These are phyloP conservation scores for Dicyrtoma fusca DNA, from an alignment of 2,888 invertebrate species.

Conservation along the genomic window DNA sequence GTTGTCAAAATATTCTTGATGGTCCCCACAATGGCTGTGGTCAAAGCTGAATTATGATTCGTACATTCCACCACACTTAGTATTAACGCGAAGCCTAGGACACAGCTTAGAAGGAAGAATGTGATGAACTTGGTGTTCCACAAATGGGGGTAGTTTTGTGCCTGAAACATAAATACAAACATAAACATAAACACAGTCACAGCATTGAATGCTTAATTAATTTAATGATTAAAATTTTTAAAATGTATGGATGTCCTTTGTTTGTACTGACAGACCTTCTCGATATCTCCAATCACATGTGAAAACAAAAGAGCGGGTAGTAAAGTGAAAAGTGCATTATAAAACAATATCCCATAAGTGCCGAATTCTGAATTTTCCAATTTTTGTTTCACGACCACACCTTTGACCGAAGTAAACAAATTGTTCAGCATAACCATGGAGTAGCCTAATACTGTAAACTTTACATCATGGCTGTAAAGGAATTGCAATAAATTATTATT, in stretches of 20 bases:
- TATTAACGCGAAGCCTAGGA: slow-evolving; percentile 94
- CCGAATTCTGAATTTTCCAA: slow-evolving; percentile 90
- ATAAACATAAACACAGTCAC: too few species aligned
- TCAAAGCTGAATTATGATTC: slow-evolving; percentile 94
- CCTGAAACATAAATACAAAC: too few species aligned
- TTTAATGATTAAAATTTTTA: slow-evolving; percentile 65
- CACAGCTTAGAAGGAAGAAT: slow-evolving; percentile 85
- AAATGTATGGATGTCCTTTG: slow-evolving; percentile 60
- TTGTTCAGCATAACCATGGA: slow-evolving; percentile 89
- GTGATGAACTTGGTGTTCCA: slow-evolving; percentile 72
- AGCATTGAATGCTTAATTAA: too few species aligned
- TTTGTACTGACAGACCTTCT: slow-evolving; percentile 59
- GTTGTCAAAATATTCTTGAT: slow-evolving; percentile 97
- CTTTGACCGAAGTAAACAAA: slow-evolving; percentile 94
- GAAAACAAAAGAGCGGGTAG: slow-evolving; percentile 74
- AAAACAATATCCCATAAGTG: slow-evolving; percentile 89
- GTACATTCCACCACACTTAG: slow-evolving; percentile 96
- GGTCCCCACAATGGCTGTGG: slow-evolving; percentile 97
- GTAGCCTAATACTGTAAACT: slow-evolving; percentile 90
- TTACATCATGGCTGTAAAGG: slow-evolving; percentile 73
- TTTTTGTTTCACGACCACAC: slow-evolving; percentile 96
- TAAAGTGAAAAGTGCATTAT: slow-evolving; percentile 89
- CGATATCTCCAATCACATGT: slow-evolving; percentile 75
- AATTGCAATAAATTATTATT: background rate
- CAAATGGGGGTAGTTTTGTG: slow-evolving; percentile 74